Conservation (phyloP, 2,113 vertebrate species). For the Rhynchomys soricoides region DNA sequence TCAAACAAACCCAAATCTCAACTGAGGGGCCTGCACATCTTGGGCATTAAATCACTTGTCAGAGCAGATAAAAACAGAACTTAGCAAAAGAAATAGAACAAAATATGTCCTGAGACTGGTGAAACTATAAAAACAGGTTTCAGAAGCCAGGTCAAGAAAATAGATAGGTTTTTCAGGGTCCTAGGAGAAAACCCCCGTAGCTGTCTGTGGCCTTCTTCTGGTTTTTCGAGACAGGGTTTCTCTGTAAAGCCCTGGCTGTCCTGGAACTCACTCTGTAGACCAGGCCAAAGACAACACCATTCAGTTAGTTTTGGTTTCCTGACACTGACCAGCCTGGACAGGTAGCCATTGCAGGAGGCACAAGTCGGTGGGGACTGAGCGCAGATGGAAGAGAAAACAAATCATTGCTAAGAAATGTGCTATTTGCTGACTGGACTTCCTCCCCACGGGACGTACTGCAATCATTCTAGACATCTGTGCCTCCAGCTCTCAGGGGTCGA, state of each 20-base stretch:
- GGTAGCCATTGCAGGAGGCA: background rate
- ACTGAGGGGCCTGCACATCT: too few species aligned
- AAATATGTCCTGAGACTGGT: background rate
- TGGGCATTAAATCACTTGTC: too few species aligned
- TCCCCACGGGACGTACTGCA: background rate
- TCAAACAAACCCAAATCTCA: too few species aligned
- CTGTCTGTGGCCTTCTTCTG: background rate
- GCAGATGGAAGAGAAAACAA: background rate
- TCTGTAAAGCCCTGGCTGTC: too few species aligned
- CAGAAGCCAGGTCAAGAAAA: background rate
- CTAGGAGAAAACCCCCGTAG: background rate
- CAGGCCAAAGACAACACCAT: background rate
- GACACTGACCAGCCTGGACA: background rate
- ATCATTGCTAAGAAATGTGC: background rate
- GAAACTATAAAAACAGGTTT: conserved; percentile 27
- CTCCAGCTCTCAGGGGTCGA: background rate
- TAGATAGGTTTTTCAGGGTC: background rate
- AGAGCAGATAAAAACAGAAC: conserved; percentile 58
- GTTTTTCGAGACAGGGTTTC: too few species aligned
- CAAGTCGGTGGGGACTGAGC: background rate
- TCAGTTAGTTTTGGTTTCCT: background rate
- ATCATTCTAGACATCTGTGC: background rate
- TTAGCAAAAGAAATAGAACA: conserved; percentile 81
- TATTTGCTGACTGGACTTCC: background rate
- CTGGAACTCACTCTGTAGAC: too few species aligned